Evolutionary conservation across 2,888 invertebrate species (phyloP).

Genomic region (Thereva unica): DNA sequence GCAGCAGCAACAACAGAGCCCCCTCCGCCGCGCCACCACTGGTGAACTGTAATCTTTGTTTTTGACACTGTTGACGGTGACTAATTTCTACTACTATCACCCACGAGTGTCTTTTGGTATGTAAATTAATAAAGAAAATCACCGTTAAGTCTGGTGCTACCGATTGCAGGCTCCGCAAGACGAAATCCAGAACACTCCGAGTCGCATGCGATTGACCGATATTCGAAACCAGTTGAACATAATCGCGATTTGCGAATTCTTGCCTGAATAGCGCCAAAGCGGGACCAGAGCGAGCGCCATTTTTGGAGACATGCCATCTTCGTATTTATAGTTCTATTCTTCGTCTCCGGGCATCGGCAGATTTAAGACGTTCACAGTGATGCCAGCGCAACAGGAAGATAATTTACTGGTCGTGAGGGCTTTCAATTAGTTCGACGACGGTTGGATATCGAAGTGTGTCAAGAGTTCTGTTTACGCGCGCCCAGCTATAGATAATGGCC

Average conservation of each 20-base stretch:
- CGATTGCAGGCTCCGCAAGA: conserved; percentile 2
- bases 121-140: background rate
- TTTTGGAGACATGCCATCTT: conserved; percentile 19
- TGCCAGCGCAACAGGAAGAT: background rate
- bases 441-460: too few species aligned
- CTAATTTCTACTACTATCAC: too few species aligned
- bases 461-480: too few species aligned
- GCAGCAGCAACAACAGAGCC: too few species aligned
- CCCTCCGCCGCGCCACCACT: too few species aligned
- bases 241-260: conserved; percentile 4
- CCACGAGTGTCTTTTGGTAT: too few species aligned
- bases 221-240: conserved; percentile 22
- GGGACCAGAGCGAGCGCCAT: background rate
- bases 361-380: conserved; percentile 2
- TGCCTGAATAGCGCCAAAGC: background rate
- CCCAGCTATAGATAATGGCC: too few species aligned
- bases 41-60: too few species aligned
- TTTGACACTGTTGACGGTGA: too few species aligned
- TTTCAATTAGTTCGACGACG: too few species aligned
- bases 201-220: conserved; percentile 29
- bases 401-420: too few species aligned
- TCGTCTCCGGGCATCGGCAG: background rate
- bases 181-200: conserved; percentile 5
- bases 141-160: background rate
- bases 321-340: conserved; percentile 21